These are phyloP conservation scores for Lasiurus borealis DNA, from an alignment of 2,113 vertebrate genomes.

Conservation along the genomic window DNA sequence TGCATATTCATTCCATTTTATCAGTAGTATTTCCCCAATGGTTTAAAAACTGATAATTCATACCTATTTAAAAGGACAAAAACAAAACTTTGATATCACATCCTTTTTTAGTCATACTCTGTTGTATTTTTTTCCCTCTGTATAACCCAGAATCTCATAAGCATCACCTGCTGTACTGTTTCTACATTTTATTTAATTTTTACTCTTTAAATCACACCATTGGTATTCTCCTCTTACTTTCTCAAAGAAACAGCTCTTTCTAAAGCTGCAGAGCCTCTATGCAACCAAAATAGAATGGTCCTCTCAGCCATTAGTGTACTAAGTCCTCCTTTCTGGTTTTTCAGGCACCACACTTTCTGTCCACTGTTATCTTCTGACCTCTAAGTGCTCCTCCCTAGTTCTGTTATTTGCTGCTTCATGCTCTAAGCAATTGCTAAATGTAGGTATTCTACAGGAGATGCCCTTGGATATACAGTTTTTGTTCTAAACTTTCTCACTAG, in stretches of 20 bases:
- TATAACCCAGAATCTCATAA: neutral
- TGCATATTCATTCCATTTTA: neutral
- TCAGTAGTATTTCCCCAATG: neutral
- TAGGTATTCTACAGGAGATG: neutral
- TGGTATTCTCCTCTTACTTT: neutral
- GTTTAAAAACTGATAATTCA: neutral
- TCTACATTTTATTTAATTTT: neutral
- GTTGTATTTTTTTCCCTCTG: neutral
- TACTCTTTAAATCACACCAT: neutral
- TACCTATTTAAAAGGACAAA: neutral
- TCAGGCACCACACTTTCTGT: neutral
- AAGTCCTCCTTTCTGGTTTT: neutral
- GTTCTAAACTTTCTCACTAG: neutral
- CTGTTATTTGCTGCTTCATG: neutral
- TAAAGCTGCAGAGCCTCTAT: neutral
- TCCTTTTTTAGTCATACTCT: neutral
- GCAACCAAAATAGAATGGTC: neutral
- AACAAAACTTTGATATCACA: neutral
- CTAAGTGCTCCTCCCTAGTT: neutral
- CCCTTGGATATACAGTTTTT: neutral
- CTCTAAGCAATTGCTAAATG: neutral
- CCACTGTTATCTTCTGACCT: neutral
- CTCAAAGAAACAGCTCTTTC: neutral
- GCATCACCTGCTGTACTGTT: neutral
- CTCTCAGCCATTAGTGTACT: neutral